Evolutionary conservation across 1,140 invertebrate genomes (phyloP), one percentile per base, ranked within the genome.

Genomic region (Andricus grossulariae): DNA sequence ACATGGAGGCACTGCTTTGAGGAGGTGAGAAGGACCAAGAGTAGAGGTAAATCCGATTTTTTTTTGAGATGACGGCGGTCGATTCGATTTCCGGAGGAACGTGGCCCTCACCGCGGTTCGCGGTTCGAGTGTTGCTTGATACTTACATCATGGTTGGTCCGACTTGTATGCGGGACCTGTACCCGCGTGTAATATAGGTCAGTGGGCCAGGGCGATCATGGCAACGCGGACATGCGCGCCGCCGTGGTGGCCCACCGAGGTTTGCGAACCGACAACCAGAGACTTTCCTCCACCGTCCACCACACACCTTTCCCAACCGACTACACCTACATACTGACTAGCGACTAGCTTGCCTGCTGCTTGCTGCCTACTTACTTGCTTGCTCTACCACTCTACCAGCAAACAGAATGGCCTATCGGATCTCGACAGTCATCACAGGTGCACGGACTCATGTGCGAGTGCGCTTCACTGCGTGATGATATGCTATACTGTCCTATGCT

Each of bases 161-260:
- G 82, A 82, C 85, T 82, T 85, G 84, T 83, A 89, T 89, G 87
- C 88, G 88, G 88, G 89, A 89, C 87, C 88, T 86, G 88, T 87
- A 86, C 87, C 83, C 85, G 86, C 76, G 85, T 88, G 85, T 84
- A 90, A 91, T 91, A 91, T 91, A 90, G 90, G 90, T 91, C 88
- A 91, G 90, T 91, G 86, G 90, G 90, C 90, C 90, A 91, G 89
- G 90, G 90, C 89, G 87, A 91, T 90, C 88, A 86, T 86, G 87
- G 87, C 87, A 88, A 88, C 86, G 86, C 89, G 87, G 89, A 90
- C 89, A 89, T 91, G 89, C 89, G 90, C 90, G 87, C 78, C 79
- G 60, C 72, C 81, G 77, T 81, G 60, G 82, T 80, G 81, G 78
- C 80, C 81, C 76, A 73, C 78, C 80, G 79, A 78, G 82, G 73